Base-by-base conservation (phyloP, 1,140 invertebrate genomes). In the Magallana gigas region DNA sequence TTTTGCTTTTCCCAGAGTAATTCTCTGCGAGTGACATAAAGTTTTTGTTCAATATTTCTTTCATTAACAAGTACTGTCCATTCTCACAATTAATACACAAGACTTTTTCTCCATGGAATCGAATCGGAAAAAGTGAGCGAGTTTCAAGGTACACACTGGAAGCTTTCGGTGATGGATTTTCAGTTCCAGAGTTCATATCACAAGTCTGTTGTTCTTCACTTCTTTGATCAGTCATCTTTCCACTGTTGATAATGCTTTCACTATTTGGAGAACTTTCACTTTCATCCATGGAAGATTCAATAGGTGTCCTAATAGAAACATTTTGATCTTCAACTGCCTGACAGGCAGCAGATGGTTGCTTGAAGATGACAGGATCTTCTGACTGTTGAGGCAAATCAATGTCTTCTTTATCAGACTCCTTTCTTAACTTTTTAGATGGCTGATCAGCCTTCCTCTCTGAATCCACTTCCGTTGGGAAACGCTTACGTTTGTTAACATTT, bases 31-130 rank as follows among this genome's bases (percentile, higher is more conserved):
- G 14, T 57, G 14, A 57, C 14, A n/a, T 29, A 83, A 83, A 83
- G 81, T 58, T 57, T 58, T 83, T 58, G 36, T 83, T 57, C 18
- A 83, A 83, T 29, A 83, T 58, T 58, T 83, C 48, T 83, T 56
- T 18, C 81, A 83, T 83, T 58, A 83, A 58, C 2, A 83, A 29
- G 57, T 83, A 57, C 14, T 56, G 48, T 9, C 81, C 81, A 16
- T 57, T 18, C 56, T 58, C 81, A 83, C 48, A 57, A 83, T 83
- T 83, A 1, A 83, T 58, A 16, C 81, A 83, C n/a, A 83, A 83
- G 16, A 83, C 14, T 11, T 83, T 57, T 58, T 83, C 57, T 11
- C 81, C 81, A 83, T 83, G 81, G 18, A 83, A 83, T 56, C n/a
- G 56, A 5, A 83, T 83, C n/a, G 18, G 81, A 16, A 83, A 83